These are phyloP conservation scores for Gallinago nigripennis DNA, from an alignment of 2,797 vertebrate species.

Conservation along the genomic window DNA sequence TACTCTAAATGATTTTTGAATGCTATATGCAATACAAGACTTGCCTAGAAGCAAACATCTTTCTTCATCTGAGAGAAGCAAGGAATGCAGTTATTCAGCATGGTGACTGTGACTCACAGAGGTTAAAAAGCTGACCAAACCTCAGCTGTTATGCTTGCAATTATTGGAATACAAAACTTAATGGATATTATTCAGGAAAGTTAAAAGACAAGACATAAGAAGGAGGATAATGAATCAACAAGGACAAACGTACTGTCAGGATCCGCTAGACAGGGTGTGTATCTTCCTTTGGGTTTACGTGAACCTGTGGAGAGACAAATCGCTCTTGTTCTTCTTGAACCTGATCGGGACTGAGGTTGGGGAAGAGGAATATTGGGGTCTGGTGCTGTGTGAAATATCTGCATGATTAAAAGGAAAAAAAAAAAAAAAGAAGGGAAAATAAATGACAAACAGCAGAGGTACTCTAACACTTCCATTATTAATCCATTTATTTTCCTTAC, in stretches of 20 bases:
- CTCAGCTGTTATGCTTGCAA: neutral
- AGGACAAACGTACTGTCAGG: constrained; percentile 90
- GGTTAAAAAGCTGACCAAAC: constrained; percentile 20
- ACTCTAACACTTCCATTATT: neutral
- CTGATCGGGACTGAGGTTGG: constrained; percentile 85
- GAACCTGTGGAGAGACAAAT: constrained; percentile 95
- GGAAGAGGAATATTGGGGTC: constrained; percentile 93
- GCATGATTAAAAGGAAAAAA: neutral
- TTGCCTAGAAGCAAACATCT: neutral
- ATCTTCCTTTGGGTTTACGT: constrained; percentile 89
- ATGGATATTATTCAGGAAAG: neutral
- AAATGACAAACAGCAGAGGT: neutral
- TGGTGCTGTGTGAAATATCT: constrained; percentile 94
- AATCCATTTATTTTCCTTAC: neutral
- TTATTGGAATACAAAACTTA: neutral
- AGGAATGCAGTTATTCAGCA: neutral
- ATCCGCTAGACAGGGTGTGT: constrained; percentile 92
- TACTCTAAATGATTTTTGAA: neutral
- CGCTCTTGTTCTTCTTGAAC: constrained; percentile 88
- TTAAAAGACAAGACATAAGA: neutral
- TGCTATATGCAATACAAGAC: neutral
- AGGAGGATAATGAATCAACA: neutral
- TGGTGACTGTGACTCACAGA: neutral
- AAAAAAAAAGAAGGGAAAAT: neutral
- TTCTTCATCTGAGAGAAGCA: neutral